Evolutionary conservation across 2,888 invertebrate genomes (phyloP).

Genomic region (Brachycybe producta): DNA sequence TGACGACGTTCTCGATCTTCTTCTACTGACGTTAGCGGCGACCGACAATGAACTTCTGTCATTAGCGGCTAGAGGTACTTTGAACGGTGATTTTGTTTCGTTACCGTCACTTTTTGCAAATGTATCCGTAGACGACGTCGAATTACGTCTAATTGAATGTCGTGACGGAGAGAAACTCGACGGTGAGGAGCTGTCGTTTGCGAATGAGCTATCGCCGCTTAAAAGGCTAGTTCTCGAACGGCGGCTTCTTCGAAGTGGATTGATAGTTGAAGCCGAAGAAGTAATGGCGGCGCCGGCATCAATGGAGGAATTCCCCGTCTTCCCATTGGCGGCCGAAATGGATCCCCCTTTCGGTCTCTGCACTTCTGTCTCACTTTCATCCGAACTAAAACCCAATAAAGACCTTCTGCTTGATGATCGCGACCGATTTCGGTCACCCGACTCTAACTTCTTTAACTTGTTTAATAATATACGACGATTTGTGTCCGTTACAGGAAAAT

Average conservation of each 20-base stretch:
- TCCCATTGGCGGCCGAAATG: neutral
- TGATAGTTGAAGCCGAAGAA: neutral
- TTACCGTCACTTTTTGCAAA: neutral
- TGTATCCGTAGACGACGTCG: neutral
- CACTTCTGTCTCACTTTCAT: slow-evolving; percentile 15
- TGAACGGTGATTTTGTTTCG: neutral
- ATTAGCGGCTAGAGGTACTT: neutral
- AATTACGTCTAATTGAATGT: slow-evolving; percentile 1
- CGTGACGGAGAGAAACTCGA: slow-evolving; percentile 1
- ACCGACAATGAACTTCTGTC: neutral
- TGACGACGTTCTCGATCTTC: neutral
- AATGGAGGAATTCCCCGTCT: neutral
- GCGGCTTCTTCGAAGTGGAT: neutral
- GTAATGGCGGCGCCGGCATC: neutral
- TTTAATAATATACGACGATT: slow-evolving; percentile 1
- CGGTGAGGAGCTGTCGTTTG: neutral
- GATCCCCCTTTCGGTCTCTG: too few relatives aligned
- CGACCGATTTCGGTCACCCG: neutral
- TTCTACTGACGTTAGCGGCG: neutral
- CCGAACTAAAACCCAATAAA: slow-evolving; percentile 15
- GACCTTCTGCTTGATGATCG: neutral
- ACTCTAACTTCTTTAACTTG: slow-evolving; percentile 5
- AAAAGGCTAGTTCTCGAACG: neutral
- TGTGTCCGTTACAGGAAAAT: slow-evolving; percentile 7
- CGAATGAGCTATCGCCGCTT: neutral